These are phyloP conservation scores for Enteromius paludinosus DNA, from an alignment of 2,797 vertebrate species.

Conservation along the genomic window DNA sequence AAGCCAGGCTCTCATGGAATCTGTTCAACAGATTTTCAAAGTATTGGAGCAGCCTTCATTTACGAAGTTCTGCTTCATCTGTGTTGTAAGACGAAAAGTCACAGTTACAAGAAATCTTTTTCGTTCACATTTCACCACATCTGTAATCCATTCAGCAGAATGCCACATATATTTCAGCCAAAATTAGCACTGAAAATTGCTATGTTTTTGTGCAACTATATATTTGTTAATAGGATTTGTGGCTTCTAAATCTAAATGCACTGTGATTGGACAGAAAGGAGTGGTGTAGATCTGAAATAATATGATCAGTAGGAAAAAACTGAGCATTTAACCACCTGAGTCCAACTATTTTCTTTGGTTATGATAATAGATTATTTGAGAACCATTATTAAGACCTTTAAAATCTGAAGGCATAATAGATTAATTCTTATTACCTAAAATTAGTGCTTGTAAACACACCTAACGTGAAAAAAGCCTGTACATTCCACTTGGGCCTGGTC, in stretches of 20 bases:
- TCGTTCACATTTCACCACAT: background rate
- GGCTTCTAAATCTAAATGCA: background rate
- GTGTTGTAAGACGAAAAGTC: no score
- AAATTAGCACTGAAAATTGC: background rate
- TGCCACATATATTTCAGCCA: background rate
- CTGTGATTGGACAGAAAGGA: background rate
- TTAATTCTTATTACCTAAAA: background rate
- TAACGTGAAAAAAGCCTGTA: background rate
- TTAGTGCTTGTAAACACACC: background rate
- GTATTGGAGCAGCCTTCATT: background rate
- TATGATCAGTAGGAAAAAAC: background rate
- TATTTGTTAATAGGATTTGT: background rate
- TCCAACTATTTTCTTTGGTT: background rate
- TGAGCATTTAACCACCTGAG: background rate
- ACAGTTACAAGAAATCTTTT: background rate
- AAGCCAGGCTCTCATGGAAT: background rate
- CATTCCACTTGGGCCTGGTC: background rate
- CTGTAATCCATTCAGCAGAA: background rate
- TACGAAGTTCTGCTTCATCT: background rate
- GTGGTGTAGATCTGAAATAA: background rate
- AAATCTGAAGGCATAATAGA: background rate
- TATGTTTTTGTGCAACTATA: background rate
- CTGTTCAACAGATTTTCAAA: background rate
- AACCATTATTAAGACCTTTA: background rate
- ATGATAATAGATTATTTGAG: background rate